phyloP scores from a whole-genome alignment of 2,888 invertebrate species.

The Drosophila vallismaia region DNA sequence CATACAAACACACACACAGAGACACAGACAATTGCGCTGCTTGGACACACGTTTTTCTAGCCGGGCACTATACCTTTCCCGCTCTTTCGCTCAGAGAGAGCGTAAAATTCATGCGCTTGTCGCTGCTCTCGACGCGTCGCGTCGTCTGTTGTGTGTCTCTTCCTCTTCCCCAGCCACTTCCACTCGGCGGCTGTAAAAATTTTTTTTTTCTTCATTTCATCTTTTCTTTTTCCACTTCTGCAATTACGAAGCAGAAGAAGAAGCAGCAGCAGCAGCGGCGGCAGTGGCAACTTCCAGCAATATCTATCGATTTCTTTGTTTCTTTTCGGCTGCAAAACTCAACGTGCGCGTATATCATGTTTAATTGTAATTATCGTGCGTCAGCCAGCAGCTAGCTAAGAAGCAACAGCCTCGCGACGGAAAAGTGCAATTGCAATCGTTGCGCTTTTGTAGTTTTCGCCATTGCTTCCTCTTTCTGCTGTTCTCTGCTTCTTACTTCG shows the following conservation, averaged over 20 bases:
- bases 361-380: slow-evolving; percentile 72
- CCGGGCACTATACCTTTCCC: slow-evolving; percentile 60
- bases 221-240: slow-evolving; percentile 42
- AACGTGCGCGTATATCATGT: slow-evolving; percentile 56
- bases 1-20: slow-evolving; percentile 13
- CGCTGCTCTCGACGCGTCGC: slow-evolving; percentile 44
- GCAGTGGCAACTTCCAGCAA: slow-evolving; percentile 55
- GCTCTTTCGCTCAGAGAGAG: slow-evolving; percentile 65
- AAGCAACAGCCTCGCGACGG: slow-evolving; percentile 44
- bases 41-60: slow-evolving; percentile 73
- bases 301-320: slow-evolving; percentile 79
- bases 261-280: slow-evolving; percentile 7
- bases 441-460: slow-evolving; percentile 67
- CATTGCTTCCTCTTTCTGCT: slow-evolving; percentile 35
- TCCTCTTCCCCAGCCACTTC: slow-evolving; percentile 75
- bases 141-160: slow-evolving; percentile 58
- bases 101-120: slow-evolving; percentile 74
- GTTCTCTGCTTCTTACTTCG: slow-evolving; percentile 32
- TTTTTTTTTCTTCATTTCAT: slow-evolving; percentile 56
- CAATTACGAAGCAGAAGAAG: slow-evolving; percentile 31
- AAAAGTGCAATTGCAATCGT: slow-evolving; percentile 55
- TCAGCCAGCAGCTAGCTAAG: slow-evolving; percentile 32
- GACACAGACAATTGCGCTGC: slow-evolving; percentile 9
- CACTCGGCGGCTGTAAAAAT: slow-evolving; percentile 69
- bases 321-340: slow-evolving; percentile 40